phyloP scores from a whole-genome alignment of 1,140 invertebrate genomes.

The Polypedilum pembai region DNA sequence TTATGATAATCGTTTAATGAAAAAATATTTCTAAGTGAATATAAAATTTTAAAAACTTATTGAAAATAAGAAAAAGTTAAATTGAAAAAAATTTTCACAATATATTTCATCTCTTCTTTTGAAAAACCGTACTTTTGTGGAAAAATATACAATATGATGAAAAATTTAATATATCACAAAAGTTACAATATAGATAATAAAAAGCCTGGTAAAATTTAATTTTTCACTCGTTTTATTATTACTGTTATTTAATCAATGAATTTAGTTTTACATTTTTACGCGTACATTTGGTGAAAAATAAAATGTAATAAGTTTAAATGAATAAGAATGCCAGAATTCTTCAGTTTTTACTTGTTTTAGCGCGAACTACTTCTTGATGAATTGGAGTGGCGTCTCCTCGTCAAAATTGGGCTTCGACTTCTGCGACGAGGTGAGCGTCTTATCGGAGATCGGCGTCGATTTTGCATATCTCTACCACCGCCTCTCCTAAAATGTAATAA shows the following conservation, averaged over 20 bases:
- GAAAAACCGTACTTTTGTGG: no score
- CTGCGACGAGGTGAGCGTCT: conserved; percentile 40
- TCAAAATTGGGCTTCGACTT: conserved; percentile 7
- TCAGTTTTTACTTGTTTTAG: conserved; percentile 39
- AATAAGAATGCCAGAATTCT: background rate
- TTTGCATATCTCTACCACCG: conserved; percentile 6
- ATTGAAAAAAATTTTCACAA: no score
- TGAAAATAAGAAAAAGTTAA: no score
- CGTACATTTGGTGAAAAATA: background rate
- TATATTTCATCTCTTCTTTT: no score
- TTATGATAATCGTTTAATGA: background rate
- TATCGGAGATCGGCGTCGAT: conserved; percentile 28
- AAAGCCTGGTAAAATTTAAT: background rate
- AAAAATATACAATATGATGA: background rate
- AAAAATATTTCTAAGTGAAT: no score
- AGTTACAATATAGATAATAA: background rate
- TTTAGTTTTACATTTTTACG: background rate
- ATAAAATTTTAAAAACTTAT: no score
- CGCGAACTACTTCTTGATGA: conserved; percentile 42
- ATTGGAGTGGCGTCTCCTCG: conserved; percentile 38
- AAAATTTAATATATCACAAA: background rate
- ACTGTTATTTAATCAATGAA: background rate
- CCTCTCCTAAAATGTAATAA: background rate
- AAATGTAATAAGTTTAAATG: background rate
- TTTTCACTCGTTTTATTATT: background rate